Conservation (phyloP, 1,140 invertebrate species). For the Mya arenaria region DNA sequence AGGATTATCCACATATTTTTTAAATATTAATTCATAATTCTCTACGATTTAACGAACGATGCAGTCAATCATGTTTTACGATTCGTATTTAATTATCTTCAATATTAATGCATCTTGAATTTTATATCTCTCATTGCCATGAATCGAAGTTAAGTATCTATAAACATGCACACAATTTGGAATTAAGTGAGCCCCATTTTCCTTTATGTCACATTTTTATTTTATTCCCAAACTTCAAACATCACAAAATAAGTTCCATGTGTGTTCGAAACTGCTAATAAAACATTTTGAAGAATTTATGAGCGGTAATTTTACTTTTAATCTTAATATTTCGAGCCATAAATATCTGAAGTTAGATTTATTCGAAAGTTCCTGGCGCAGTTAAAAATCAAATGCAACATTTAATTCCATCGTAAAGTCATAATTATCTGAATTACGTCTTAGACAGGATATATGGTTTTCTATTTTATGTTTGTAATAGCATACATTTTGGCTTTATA, state of each 20-base stretch:
- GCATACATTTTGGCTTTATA: slow-evolving; percentile 52
- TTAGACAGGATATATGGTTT: slow-evolving; percentile 17
- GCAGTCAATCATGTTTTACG: too few relatives aligned
- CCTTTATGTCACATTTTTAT: background rate
- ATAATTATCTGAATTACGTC: slow-evolving; percentile 52
- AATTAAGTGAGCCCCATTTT: background rate
- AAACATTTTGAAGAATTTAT: slow-evolving; percentile 52
- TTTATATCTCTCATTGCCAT: too few relatives aligned
- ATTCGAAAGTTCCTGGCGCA: slow-evolving; percentile 30
- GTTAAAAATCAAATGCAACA: slow-evolving; percentile 53
- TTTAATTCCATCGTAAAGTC: slow-evolving; percentile 53
- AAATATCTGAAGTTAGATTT: slow-evolving; percentile 45
- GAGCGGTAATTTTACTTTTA: slow-evolving; percentile 50
- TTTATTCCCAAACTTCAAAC: background rate
- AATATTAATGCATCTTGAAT: too few relatives aligned
- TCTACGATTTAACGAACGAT: too few relatives aligned
- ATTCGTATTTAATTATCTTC: too few relatives aligned
- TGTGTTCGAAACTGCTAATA: slow-evolving; percentile 19
- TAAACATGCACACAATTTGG: background rate
- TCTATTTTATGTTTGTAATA: slow-evolving; percentile 27
- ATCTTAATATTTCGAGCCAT: slow-evolving; percentile 33
- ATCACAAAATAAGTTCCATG: background rate
- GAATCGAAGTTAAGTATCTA: background rate
- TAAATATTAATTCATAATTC: too few relatives aligned
- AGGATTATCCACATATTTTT: too few relatives aligned